phyloP scores from a whole-genome alignment of 2,797 vertebrate genomes.

The Otolemur crassicaudatus region DNA sequence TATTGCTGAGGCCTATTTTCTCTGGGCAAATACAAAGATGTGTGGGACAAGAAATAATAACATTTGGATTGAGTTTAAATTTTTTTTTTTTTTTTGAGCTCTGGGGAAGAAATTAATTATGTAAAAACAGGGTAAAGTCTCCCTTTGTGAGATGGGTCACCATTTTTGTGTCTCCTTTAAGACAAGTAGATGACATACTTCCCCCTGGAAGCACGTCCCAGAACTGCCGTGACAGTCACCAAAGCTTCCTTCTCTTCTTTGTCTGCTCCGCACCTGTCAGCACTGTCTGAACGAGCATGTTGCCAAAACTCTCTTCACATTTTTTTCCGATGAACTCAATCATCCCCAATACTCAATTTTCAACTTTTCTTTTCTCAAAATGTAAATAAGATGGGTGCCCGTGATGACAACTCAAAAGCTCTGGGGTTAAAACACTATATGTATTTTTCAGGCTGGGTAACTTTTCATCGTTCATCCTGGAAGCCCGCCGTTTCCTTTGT shows the following conservation, averaged over 20 bases:
- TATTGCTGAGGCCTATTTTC: not conserved
- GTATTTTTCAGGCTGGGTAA: constrained; percentile 39
- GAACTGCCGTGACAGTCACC: not conserved
- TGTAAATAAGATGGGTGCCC: not conserved
- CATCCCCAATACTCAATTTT: not conserved
- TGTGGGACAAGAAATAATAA: constrained; percentile 10
- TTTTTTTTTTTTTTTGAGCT: not conserved
- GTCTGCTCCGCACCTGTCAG: not conserved
- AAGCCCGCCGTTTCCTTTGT: constrained; percentile 23
- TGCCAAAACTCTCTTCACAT: not conserved
- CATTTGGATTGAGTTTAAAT: not conserved
- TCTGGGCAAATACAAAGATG: not conserved
- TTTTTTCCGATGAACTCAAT: constrained; percentile 14
- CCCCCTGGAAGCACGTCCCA: not conserved
- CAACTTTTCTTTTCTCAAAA: not conserved
- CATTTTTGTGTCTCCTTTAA: not conserved
- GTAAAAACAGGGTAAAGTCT: not conserved
- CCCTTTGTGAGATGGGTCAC: not conserved
- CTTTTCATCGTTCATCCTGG: constrained; percentile 57
- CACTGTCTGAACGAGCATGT: not conserved
- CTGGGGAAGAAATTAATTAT: not conserved
- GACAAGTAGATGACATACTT: not conserved
- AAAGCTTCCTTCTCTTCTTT: not conserved
- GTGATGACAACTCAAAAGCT: not conserved
- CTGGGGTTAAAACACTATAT: not conserved